phyloP scores from a whole-genome alignment of 2,113 vertebrate species.

The Lasiurus borealis region DNA sequence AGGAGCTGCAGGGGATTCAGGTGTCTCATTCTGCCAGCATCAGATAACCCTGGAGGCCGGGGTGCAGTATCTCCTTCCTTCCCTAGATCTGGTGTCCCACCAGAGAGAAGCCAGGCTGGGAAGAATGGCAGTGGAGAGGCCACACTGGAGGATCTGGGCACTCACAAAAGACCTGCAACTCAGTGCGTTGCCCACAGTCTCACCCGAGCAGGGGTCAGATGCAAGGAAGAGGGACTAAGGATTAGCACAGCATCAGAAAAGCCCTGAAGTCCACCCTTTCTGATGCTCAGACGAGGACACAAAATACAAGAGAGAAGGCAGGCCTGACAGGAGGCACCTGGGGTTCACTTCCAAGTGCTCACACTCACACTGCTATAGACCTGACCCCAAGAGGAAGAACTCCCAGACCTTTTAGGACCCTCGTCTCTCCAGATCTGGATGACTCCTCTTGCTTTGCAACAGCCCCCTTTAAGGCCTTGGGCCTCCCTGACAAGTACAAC shows the following conservation, averaged over 20 bases:
- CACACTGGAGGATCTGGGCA: not conserved
- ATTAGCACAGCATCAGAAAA: constrained; percentile 31
- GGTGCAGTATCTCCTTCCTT: not conserved
- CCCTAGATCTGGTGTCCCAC: not conserved
- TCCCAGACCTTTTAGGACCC: not conserved
- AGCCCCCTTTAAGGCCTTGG: constrained; percentile 7
- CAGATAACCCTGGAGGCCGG: not conserved
- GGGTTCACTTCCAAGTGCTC: constrained; percentile 9
- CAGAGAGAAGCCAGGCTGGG: not conserved
- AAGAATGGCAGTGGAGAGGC: constrained; percentile 49
- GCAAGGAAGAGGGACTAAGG: constrained; percentile 45
- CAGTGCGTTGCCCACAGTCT: not conserved
- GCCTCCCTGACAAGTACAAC: constrained; percentile 21
- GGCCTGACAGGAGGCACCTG: not conserved
- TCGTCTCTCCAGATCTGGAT: not conserved
- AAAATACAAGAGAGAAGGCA: constrained; percentile 31
- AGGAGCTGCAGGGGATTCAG: constrained; percentile 12
- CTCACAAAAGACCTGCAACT: not conserved
- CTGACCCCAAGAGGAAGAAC: not conserved
- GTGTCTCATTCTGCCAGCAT: constrained; percentile 37
- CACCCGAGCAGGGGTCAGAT: not conserved
- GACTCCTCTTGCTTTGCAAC: constrained; percentile 13
- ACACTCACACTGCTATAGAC: not conserved
- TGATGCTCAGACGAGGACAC: constrained; percentile 7
- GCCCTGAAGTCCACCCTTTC: not conserved